Conservation (phyloP, 2,888 invertebrate species). For the Yponomeuta cagnagella region DNA sequence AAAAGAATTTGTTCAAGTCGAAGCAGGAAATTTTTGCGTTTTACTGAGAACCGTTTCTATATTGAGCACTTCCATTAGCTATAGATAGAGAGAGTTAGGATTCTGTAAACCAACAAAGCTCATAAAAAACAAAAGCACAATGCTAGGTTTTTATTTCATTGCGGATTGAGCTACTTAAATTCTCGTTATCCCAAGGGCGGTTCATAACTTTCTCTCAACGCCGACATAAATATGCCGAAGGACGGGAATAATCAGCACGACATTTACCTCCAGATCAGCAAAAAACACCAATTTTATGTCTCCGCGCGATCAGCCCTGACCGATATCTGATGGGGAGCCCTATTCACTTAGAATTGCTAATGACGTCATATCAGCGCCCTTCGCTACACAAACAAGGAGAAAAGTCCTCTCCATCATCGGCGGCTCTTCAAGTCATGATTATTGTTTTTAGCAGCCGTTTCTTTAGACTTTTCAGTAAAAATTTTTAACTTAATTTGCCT, state of each 20-base stretch:
- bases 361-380: constrained; percentile 4
- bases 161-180: neutral
- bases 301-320: constrained; percentile 2
- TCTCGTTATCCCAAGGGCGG: neutral
- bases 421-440: neutral
- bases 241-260: neutral
- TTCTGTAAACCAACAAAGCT: neutral
- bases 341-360: constrained; percentile 11
- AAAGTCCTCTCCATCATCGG: neutral
- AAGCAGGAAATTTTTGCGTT: no score
- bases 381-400: neutral
- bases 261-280: constrained; percentile 5
- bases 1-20: no score
- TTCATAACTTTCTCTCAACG: neutral
- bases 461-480: neutral
- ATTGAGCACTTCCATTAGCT: no score
- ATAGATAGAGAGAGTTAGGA: no score
- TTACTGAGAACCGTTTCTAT: no score
- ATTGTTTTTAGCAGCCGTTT: neutral
- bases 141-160: neutral
- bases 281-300: neutral
- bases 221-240: neutral
- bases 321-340: constrained; percentile 13
- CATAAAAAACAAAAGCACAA: neutral
- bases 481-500: neutral